Evolutionary conservation across 2,888 invertebrate genomes (phyloP).

Genomic region (Heteromyza rotundicornis): DNA sequence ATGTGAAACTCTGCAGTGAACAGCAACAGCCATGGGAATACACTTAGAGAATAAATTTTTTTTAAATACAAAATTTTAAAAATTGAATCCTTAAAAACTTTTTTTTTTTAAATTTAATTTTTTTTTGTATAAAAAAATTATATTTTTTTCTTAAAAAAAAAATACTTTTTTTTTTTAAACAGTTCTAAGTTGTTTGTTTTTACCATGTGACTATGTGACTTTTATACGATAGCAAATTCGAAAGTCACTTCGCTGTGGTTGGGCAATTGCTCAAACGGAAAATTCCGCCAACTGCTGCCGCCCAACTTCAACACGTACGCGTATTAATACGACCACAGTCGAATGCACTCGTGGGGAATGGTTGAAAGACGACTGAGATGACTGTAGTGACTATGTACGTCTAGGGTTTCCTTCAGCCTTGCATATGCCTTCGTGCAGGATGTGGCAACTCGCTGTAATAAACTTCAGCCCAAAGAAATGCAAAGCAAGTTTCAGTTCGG

Average conservation of each 20-base stretch:
- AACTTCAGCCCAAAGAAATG: background rate
- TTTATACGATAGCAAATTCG: background rate
- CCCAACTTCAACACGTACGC: slow-evolving; percentile 7
- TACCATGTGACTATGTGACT: too few relatives aligned
- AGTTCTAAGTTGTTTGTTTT: too few relatives aligned
- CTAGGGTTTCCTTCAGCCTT: background rate
- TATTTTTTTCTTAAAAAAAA: too few relatives aligned
- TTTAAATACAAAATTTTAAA: too few relatives aligned
- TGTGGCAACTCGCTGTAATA: background rate
- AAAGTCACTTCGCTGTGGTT: background rate
- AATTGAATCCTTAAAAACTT: too few relatives aligned
- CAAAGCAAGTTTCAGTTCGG: slow-evolving; percentile 8
- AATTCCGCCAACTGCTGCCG: background rate
- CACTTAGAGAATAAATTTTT: too few relatives aligned
- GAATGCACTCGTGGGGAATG: slow-evolving; percentile 6
- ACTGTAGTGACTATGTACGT: too few relatives aligned
- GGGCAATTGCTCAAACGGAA: slow-evolving; percentile 3
- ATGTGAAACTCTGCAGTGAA: too few relatives aligned
- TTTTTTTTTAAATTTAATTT: too few relatives aligned
- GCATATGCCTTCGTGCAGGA: background rate
- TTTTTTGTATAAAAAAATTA: too few relatives aligned
- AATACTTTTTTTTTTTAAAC: too few relatives aligned
- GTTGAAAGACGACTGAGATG: slow-evolving; percentile 6
- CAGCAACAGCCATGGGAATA: too few relatives aligned
- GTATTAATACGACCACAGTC: background rate